phyloP scores from a whole-genome alignment of 2,113 vertebrate species.

The Pan troglodytes region NHGRI_mPanTro3-v2.1_pri NC_072415.2:57184001-57184500 shows the following conservation, averaged over 20 bases:
- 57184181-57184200: constrained; percentile 75
- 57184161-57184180: constrained; percentile 79
- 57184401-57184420: constrained; percentile 82
- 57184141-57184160: constrained; percentile 76
- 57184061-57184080: not conserved
- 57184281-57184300: constrained; percentile 81
- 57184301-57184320: constrained; percentile 80
- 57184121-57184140: not conserved
- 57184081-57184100: not conserved
- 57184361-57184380: constrained; percentile 55
- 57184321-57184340: constrained; percentile 70
- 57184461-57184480: constrained; percentile 77
- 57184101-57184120: constrained; percentile 42
- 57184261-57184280: constrained; percentile 79
- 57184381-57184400: constrained; percentile 83
- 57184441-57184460: constrained; percentile 72
- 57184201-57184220: constrained; percentile 75
- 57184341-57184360: constrained; percentile 70
- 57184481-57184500: constrained; percentile 81
- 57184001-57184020: not conserved
- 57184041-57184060: not conserved
- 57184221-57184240: constrained; percentile 84
- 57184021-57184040: not conserved
- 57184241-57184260: constrained; percentile 81
- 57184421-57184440: constrained; percentile 83